Evolutionary conservation across 2,888 invertebrate species (phyloP), one percentile per base, ranked within the genome.

Genomic region (Coenonympha arcania): DNA sequence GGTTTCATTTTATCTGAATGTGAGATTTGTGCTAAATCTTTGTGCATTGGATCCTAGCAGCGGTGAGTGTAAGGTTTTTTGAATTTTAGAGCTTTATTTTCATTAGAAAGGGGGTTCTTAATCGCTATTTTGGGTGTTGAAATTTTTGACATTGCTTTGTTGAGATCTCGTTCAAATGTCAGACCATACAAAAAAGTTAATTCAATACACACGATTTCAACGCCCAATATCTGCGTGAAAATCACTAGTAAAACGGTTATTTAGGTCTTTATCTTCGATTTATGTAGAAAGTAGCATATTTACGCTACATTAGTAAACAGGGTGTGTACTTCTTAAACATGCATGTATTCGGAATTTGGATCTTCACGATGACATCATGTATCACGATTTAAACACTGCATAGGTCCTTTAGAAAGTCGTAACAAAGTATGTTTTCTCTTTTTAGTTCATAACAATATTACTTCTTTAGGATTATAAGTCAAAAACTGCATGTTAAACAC

Each of bases 1-100:
- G 57, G 53, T 78, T 76, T 76, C 76, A 6, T 67, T 76, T 71
- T 73, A 66, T 65, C 55, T 69, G 58, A 61, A 64, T 74, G 69
- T 69, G 65, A 62, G 62, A 63, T 67, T 65, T 71, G 68, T 73
- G 43, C 67, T 65, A 73, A 71, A 62, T 49, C 58, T 60, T 56
- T 51, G 55, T 57, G 63, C 59, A 39, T 58, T 48, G 47, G 54
- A 36, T 57, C 51, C 51, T 51, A 44, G 56, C 54, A 50, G 57
- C 50, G 42, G 18, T 43, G 55, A 8, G 45, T 15, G 51, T 50
- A 41, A 37, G 40, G 41, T 49, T 50, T 41, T 44, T 43, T 33
- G 9, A n/a, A 31, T 19, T 33, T 39, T 34, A 39, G 33, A 22
- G 6, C 11, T 30, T 28, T 33, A 31, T 24, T 39, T 22, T 24